Percentiles rank a stretch among this genome's conserved stretches.
Conservation (phyloP, 2,797 vertebrate genomes). For the Molossus molossus region DNA sequence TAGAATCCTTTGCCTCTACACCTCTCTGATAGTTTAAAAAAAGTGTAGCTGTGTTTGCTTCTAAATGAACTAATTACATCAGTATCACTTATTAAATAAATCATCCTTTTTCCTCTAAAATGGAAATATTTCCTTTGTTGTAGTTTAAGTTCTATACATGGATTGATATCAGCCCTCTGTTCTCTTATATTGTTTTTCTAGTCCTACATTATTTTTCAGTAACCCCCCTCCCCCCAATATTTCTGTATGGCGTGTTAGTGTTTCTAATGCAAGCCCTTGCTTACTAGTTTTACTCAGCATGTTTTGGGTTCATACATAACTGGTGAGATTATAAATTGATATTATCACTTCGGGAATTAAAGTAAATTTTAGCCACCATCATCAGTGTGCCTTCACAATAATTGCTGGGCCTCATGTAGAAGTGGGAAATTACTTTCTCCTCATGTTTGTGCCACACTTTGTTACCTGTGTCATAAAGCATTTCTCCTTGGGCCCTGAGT, state of each 20-base stretch:
- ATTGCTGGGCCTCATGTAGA: neutral
- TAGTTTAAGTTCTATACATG: neutral
- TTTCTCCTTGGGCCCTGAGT: neutral
- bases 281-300: neutral
- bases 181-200: neutral
- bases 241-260: neutral
- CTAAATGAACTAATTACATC: neutral
- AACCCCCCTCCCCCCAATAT: neutral
- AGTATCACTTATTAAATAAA: slow-evolving; percentile 44
- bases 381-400: neutral
- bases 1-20: neutral
- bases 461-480: neutral
- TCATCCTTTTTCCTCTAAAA: slow-evolving; percentile 22
- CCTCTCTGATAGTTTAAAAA: slow-evolving; percentile 3
- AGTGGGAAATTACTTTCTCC: neutral
- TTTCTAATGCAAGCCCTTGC: slow-evolving; percentile 18
- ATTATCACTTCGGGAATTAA: neutral
- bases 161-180: neutral
- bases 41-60: neutral
- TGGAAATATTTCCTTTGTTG: neutral
- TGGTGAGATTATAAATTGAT: slow-evolving; percentile 2
- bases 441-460: neutral
- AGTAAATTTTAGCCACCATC: neutral
- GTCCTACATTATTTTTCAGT: neutral
- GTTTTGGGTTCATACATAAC: neutral